Conservation (phyloP, 2,113 vertebrate species). For the Cynopterus brachyotis region DNA sequence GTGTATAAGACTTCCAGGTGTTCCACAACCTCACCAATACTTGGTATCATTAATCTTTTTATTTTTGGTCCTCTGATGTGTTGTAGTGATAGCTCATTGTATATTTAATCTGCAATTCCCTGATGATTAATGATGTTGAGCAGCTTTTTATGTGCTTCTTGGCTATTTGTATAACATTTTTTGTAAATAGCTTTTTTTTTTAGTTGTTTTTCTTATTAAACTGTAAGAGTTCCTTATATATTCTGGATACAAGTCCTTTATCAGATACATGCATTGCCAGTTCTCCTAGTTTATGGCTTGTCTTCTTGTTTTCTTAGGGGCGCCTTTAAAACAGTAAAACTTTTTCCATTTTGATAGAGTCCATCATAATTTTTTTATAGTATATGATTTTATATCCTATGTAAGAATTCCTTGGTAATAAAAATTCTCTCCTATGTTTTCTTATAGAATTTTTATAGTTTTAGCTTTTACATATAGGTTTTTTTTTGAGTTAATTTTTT, state of each 20-base stretch:
- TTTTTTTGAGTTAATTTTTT: not conserved
- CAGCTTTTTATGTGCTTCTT: not conserved
- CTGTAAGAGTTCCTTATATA: not conserved
- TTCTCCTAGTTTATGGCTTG: not conserved
- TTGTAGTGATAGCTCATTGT: not conserved
- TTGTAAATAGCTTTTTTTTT: not conserved
- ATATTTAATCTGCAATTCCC: not conserved
- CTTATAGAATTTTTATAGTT: not conserved
- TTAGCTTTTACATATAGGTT: not conserved
- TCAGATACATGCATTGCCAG: not conserved
- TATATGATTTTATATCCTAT: not conserved
- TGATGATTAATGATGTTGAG: not conserved
- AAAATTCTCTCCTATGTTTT: not conserved
- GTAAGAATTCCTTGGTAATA: not conserved
- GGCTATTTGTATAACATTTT: not conserved
- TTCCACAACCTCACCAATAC: not conserved
- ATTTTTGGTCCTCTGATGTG: not conserved
- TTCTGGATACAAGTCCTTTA: not conserved
- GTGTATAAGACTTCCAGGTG: not conserved
- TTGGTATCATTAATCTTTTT: not conserved
- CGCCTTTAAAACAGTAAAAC: not conserved
- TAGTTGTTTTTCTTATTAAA: not conserved
- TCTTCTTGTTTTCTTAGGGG: not conserved
- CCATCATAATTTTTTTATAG: not conserved
- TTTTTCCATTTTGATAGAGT: not conserved